phyloP scores from a whole-genome alignment of 2,888 invertebrate genomes.

The Cerastoderma edule region DNA sequence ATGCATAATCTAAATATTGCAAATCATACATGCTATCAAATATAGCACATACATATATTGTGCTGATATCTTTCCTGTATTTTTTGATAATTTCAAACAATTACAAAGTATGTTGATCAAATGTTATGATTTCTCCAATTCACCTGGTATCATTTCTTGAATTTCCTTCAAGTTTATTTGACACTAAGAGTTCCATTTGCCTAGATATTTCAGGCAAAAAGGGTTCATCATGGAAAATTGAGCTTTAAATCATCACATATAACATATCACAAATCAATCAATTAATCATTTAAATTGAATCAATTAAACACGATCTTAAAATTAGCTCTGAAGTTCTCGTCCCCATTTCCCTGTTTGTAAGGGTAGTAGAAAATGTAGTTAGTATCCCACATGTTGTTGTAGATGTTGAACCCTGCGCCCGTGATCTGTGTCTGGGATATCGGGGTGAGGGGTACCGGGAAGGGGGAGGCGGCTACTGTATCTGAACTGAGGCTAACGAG shows the following conservation, averaged over 20 bases:
- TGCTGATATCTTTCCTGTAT: no score
- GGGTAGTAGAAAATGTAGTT: constrained; percentile 82
- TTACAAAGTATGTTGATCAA: no score
- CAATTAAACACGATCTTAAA: constrained; percentile 54
- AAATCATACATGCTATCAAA: no score
- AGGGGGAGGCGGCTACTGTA: constrained; percentile 66
- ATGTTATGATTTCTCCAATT: no score
- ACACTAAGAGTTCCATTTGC: no score
- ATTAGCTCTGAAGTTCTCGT: constrained; percentile 69
- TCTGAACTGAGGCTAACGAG: constrained; percentile 68
- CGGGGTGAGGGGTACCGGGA: constrained; percentile 76
- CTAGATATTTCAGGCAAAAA: no score
- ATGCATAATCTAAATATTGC: no score
- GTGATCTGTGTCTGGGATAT: constrained; percentile 68
- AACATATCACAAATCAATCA: not conserved
- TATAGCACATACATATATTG: no score
- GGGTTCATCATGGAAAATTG: no score
- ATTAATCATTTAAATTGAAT: not conserved
- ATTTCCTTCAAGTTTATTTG: no score
- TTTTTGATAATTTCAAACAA: no score
- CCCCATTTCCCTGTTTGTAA: constrained; percentile 54
- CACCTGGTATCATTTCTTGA: no score
- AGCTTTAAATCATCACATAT: constrained; percentile 72
- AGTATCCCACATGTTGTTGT: constrained; percentile 82
- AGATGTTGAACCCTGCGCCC: constrained; percentile 77